Conservation (phyloP, 2,888 invertebrate species). For the Thecocarcelia acutangulata region DNA sequence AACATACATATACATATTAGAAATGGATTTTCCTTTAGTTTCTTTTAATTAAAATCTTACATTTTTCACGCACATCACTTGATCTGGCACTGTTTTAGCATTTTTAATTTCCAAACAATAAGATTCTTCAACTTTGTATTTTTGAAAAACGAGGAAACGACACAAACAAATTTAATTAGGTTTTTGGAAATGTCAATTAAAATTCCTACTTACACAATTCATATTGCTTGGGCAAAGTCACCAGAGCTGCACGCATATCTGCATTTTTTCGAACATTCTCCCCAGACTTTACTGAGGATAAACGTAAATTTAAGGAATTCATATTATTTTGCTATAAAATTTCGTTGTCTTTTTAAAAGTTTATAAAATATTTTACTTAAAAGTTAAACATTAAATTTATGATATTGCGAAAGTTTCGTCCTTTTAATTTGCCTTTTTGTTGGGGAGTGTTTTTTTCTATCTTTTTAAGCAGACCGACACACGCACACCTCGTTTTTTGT, state of each 20-base stretch:
- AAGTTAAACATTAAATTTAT: constrained; percentile 30
- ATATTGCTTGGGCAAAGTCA: constrained; percentile 72
- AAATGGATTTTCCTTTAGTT: background rate
- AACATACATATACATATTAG: background rate
- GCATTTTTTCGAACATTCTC: constrained; percentile 75
- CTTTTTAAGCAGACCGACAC: constrained; percentile 35
- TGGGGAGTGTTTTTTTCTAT: constrained; percentile 18
- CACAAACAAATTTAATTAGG: background rate
- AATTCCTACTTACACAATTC: constrained; percentile 70
- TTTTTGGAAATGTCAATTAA: background rate
- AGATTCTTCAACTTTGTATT: constrained; percentile 66
- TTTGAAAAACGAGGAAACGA: background rate
- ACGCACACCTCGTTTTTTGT: constrained; percentile 46
- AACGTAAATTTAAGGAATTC: constrained; percentile 75
- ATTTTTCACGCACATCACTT: constrained; percentile 74
- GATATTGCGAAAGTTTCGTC: constrained; percentile 21
- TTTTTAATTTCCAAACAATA: constrained; percentile 72
- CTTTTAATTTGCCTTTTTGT: background rate
- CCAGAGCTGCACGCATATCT: constrained; percentile 73
- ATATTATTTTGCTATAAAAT: constrained; percentile 64
- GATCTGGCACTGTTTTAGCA: constrained; percentile 74
- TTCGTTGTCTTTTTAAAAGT: constrained; percentile 10
- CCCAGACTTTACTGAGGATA: constrained; percentile 74
- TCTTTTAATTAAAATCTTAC: constrained; percentile 64
- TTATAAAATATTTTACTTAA: constrained; percentile 21